These are phyloP conservation scores for Reticulitermes lucifugus DNA, from an alignment of 2,888 invertebrate species.

Conservation along the genomic window DNA sequence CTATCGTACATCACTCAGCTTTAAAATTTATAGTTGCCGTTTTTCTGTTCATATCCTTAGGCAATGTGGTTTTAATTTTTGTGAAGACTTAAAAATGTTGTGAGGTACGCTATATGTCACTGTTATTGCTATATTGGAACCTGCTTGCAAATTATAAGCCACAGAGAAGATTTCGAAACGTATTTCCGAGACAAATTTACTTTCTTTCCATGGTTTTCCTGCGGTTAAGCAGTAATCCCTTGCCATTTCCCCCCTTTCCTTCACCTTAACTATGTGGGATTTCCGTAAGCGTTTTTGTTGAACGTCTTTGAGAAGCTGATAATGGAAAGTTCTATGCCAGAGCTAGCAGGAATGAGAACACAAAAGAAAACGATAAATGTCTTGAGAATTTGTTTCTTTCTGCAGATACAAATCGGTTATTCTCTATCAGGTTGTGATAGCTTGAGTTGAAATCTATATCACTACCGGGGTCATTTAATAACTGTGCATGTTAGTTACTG, in stretches of 20 bases:
- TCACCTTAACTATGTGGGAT: neutral
- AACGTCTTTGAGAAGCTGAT: slow-evolving; percentile 25
- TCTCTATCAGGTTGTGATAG: neutral
- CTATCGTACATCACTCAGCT: neutral
- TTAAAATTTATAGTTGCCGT: neutral
- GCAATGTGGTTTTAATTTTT: neutral
- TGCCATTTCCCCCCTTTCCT: neutral
- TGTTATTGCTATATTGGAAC: too few species aligned
- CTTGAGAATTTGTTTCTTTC: neutral
- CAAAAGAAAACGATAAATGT: neutral
- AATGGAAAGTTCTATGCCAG: slow-evolving; percentile 31
- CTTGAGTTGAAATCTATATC: too few species aligned
- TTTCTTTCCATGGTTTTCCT: neutral
- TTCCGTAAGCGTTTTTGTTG: neutral
- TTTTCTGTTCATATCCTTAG: neutral
- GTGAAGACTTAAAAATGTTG: neutral
- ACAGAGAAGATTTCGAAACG: too few species aligned
- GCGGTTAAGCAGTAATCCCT: neutral
- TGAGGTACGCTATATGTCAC: neutral
- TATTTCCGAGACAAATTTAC: neutral
- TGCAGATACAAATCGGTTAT: neutral
- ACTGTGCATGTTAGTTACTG: too few species aligned
- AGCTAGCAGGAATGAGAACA: neutral
- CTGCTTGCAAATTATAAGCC: too few species aligned
- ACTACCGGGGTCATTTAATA: too few species aligned